These are phyloP conservation scores for Oreotrochilus melanogaster DNA, from an alignment of 2,113 vertebrate species.

Conservation along the genomic window DNA sequence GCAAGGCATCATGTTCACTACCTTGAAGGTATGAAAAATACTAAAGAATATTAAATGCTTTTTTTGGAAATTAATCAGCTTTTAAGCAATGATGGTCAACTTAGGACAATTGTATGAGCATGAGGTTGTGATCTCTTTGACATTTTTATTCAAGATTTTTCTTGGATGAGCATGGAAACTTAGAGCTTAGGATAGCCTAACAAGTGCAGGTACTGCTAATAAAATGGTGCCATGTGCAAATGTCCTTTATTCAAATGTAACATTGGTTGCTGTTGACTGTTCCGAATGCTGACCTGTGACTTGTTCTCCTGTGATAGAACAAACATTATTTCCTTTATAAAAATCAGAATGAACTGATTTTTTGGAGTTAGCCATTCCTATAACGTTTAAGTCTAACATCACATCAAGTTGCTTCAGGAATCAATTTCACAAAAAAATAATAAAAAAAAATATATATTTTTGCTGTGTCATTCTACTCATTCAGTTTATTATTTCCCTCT, in stretches of 20 bases:
- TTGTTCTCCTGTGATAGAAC: background rate
- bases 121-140: background rate
- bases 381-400: background rate
- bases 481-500: background rate
- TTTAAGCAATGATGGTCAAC: background rate
- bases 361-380: background rate
- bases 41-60: background rate
- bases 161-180: background rate
- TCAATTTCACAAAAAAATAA: background rate
- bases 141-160: background rate
- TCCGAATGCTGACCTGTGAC: background rate
- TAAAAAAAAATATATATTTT: too few species aligned
- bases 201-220: background rate
- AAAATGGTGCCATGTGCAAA: background rate
- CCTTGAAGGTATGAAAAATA: slow-evolving; percentile 86
- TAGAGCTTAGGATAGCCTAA: background rate
- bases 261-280: background rate
- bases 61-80: background rate
- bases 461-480: background rate
- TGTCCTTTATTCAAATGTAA: background rate
- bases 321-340: background rate
- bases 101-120: background rate
- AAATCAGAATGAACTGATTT: background rate
- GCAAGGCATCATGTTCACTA: slow-evolving; percentile 99
- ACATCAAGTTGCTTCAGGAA: background rate